Evolutionary conservation across 1,140 invertebrate genomes (phyloP), one percentile per base, ranked within the genome.

Genomic region (Onthophagus taurus): DNA sequence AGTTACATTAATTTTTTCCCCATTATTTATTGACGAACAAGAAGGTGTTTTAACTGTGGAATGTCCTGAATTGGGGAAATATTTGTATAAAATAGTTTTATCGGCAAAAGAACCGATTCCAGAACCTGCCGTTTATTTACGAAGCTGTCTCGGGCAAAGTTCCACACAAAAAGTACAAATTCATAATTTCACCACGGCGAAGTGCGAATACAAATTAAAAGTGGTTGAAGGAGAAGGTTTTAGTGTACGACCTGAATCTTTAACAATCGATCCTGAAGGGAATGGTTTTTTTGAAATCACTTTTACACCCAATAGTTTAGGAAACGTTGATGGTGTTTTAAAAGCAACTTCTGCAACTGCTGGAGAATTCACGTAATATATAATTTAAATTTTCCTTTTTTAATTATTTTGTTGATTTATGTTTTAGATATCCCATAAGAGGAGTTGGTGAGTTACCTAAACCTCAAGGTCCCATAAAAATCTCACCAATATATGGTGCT

Each of bases 381-480:
- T 18, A 30, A 31, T 9, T 31, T 5, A 18, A 42, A 9, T 34
- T 31, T 21, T 4, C 7, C 2, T 12, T 23, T 13, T 4, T 12
- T 21, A 26, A 35, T 13, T n/a, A 12, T 14, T 4, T 33, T 44
- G 12, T 35, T 33, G 2, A 24, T 38, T 26, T 43, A 37, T 45
- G 21, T 51, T 54, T 49, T 14, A 58, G 55, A 18, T 55, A 52
- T 44, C 51, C 53, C 13, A 21, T 58, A 13, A 45, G 45, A 30
- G 55, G 49, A 17, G 45, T 42, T 41, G 48, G 51, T 26, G 21
- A 17, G 11, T n/a, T 31, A 5, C 55, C 55, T n/a, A 54, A 53
- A 18, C 53, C 55, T n/a, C 52, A 54, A 52, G 56, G 56, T 19
- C 56, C 56, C 6, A 51, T 47, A 20, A 26, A 38, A 7, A 33